Evolutionary conservation across 92 coral and sea anemone species (phyloP), one percentile per base, ranked within the genome.

Genomic region (Bergia sp.): DNA sequence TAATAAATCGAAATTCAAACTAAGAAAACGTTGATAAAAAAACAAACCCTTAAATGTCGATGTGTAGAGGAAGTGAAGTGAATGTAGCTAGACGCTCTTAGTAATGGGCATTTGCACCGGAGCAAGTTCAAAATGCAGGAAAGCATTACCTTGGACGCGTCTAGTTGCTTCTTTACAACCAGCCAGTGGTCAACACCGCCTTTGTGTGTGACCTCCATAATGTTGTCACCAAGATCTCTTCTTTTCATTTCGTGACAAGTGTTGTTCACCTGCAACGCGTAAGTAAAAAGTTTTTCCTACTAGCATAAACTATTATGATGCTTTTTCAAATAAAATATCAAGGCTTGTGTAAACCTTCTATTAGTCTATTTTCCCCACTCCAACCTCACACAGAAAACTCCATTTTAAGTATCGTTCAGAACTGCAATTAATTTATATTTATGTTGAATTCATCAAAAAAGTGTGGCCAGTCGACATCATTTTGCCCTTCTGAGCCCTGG

Each of bases 151-250:
- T 91, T 78, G 11, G 91, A 90, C 11, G 96, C 97, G 42, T 92
- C 86, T 69, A 96, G 89, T 80, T 94, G 86, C 71, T 96, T 96
- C 86, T 94, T 94, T 29, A 96, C 90, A 4, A 96, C 96, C 64
- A 96, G 86, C 98, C 98, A 96, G 87, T 92, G 96, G 81, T 96
- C 95, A 37, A 86, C 92, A 13, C 95, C 98, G 38, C 78, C 74
- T 38, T 90, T 82, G 76, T 96, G 96, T 3, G 89, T 90, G 23
- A 96, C 82, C 43, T 96, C 95, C 89, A 96, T 92, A 44, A 96
- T 82, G 72, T 87, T 91, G 82, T 93, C 89, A 20, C 93, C 96
- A 67, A 93, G 92, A 75, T 96, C 98, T 65, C 82, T 89, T 75
- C 98, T 89, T 44, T 78, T 82, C 98, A 96, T 96, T 36, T 93